Evolutionary conservation across 1,140 invertebrate species (phyloP).

Genomic region (Triops cancriformis): DNA sequence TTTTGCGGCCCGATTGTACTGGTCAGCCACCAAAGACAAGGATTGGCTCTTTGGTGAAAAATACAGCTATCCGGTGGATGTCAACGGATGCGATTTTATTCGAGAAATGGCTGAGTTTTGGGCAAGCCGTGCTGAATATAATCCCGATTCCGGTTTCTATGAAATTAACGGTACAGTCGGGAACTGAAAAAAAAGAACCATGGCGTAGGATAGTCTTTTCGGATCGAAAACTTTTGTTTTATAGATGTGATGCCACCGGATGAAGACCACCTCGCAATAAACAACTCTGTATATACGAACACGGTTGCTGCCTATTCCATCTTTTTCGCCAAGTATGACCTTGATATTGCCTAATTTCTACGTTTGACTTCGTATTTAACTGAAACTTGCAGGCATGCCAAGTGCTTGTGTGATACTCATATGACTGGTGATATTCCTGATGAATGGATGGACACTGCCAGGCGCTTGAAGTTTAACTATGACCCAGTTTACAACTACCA

Average conservation of each 20-base stretch:
- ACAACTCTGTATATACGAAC: slow-evolving; percentile 44
- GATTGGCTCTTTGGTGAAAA: slow-evolving; percentile 31
- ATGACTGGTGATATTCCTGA: slow-evolving; percentile 30
- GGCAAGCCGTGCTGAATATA: slow-evolving; percentile 31
- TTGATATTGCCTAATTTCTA: not conserved
- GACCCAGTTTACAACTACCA: slow-evolving; percentile 32
- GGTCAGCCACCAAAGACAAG: slow-evolving; percentile 33
- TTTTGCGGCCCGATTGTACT: slow-evolving; percentile 40
- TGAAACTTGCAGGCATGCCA: slow-evolving; percentile 28
- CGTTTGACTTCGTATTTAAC: not conserved
- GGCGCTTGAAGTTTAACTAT: slow-evolving; percentile 30
- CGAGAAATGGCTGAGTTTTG: slow-evolving; percentile 42
- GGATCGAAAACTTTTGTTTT: not conserved
- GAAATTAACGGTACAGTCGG: slow-evolving; percentile 33
- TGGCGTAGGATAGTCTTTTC: not conserved
- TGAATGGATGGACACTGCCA: slow-evolving; percentile 32
- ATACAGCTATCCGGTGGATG: slow-evolving; percentile 22
- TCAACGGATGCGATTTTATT: slow-evolving; percentile 33
- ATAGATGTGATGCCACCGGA: slow-evolving; percentile 45
- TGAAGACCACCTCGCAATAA: slow-evolving; percentile 38
- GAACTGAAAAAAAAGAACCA: not conserved
- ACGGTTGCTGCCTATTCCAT: slow-evolving; percentile 37
- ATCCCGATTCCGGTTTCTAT: slow-evolving; percentile 27
- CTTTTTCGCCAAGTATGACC: slow-evolving; percentile 34
- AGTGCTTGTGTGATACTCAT: slow-evolving; percentile 30